Evolutionary conservation across 2,888 invertebrate genomes (phyloP).

Genomic region (Aphidoletes aphidimyza): DNA sequence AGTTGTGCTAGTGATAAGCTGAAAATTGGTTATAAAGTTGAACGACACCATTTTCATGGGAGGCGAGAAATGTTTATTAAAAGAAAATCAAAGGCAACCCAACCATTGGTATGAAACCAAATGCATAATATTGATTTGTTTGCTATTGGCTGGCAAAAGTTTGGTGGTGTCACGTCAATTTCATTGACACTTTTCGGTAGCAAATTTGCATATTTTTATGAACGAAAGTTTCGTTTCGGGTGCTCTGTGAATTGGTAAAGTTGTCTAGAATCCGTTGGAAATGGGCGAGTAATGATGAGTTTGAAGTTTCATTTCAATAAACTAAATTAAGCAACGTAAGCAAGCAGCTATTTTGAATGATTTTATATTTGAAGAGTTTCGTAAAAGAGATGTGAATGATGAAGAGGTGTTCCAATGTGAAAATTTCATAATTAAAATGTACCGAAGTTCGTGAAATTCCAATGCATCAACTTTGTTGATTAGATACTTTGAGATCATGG

Average conservation of each 20-base stretch:
- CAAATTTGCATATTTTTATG: neutral
- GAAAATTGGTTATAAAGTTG: neutral
- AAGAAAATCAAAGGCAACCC: neutral
- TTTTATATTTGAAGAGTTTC: no score
- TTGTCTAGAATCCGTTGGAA: neutral
- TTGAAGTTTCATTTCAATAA: neutral
- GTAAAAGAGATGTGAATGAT: no score
- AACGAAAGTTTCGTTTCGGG: neutral
- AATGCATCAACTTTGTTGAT: neutral
- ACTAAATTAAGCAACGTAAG: neutral
- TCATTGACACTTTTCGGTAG: neutral
- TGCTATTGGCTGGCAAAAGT: neutral
- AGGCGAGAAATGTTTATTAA: neutral
- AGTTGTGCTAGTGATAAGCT: neutral
- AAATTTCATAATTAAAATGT: conserved; percentile 13
- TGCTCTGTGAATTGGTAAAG: neutral
- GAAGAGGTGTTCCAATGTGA: neutral
- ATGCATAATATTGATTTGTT: conserved; percentile 28
- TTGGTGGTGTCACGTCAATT: neutral
- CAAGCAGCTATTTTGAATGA: no score
- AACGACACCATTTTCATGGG: neutral
- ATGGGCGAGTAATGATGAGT: neutral
- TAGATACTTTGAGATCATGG: neutral
- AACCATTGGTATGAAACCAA: no score
- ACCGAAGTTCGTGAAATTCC: neutral